These are phyloP conservation scores for Volucella inflata DNA, from an alignment of 2,888 invertebrate genomes.

Conservation along the genomic window DNA sequence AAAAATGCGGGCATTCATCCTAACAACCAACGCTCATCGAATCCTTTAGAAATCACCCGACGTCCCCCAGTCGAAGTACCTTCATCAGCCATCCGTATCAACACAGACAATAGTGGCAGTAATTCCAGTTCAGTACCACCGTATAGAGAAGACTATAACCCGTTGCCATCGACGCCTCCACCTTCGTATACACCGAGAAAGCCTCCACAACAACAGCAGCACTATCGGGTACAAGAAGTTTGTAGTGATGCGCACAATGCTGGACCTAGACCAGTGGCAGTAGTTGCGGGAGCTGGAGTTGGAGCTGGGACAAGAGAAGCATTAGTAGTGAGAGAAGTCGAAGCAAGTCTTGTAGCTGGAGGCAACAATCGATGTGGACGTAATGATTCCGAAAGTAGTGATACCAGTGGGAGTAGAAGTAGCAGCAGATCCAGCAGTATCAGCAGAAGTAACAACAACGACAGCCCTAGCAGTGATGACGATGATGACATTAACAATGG, in stretches of 20 bases:
- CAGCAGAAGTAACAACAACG: slow-evolving; percentile 72
- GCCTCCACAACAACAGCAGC: slow-evolving; percentile 24
- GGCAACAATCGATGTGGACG: slow-evolving; percentile 61
- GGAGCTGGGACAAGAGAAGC: background rate
- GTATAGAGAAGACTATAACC: slow-evolving; percentile 75
- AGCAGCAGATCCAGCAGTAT: slow-evolving; percentile 50
- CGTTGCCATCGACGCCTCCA: slow-evolving; percentile 81
- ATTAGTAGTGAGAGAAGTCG: slow-evolving; percentile 2
- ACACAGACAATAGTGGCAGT: slow-evolving; percentile 56
- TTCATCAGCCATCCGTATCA: slow-evolving; percentile 45
- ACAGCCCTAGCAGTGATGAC: slow-evolving; percentile 68
- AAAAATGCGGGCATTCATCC: slow-evolving; percentile 48
- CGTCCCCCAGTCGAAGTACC: slow-evolving; percentile 42
- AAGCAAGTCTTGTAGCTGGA: slow-evolving; percentile 32
- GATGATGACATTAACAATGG: slow-evolving; percentile 73
- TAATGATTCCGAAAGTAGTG: slow-evolving; percentile 70
- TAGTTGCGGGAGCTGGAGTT: slow-evolving; percentile 22
- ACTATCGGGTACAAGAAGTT: slow-evolving; percentile 38
- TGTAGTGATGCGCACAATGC: slow-evolving; percentile 39
- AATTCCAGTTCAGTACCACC: slow-evolving; percentile 72
- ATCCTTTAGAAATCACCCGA: slow-evolving; percentile 70
- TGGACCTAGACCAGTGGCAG: slow-evolving; percentile 48
- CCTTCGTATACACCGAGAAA: slow-evolving; percentile 80
- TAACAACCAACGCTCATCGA: slow-evolving; percentile 47
- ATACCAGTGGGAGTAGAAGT: slow-evolving; percentile 61